A percentile compares a stretch with the other conserved stretches of the same genome.
Conservation (phyloP, 2,888 invertebrate genomes). For the Podotricha telesiphe region DNA sequence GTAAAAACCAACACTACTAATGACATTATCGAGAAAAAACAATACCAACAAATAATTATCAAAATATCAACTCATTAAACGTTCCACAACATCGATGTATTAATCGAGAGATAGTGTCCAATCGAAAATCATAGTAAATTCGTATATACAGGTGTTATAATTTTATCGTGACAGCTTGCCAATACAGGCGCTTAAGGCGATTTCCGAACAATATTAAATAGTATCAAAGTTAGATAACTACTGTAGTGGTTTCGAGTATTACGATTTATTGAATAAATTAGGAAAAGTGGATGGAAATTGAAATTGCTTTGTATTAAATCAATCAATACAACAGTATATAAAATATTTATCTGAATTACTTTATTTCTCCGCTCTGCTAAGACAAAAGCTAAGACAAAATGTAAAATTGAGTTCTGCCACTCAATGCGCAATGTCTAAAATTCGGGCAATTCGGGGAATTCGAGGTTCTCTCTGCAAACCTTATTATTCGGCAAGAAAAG, state of each 20-base stretch:
- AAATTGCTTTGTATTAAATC: background rate
- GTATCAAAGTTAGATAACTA: slow-evolving; percentile 15
- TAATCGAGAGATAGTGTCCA: slow-evolving; percentile 10
- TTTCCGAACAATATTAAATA: slow-evolving; percentile 16
- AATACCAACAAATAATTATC: background rate
- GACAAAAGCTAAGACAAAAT: too few species aligned
- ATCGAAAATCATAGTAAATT: slow-evolving; percentile 4
- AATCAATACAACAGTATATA: too few species aligned
- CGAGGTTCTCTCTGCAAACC: too few species aligned
- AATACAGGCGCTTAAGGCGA: slow-evolving; percentile 15
- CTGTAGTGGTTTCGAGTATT: background rate
- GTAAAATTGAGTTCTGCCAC: too few species aligned
- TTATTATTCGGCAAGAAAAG: too few species aligned
- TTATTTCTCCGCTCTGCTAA: too few species aligned
- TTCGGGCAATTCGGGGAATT: too few species aligned
- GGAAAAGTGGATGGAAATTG: background rate
- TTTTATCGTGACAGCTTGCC: slow-evolving; percentile 24
- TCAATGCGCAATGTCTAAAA: too few species aligned
- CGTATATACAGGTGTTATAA: slow-evolving; percentile 6
- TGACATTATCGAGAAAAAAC: too few species aligned
- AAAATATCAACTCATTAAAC: slow-evolving; percentile 5
- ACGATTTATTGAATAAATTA: background rate
- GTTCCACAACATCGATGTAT: slow-evolving; percentile 1
- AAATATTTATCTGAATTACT: too few species aligned
- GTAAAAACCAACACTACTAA: too few species aligned